Evolutionary conservation across 1,140 invertebrate species (phyloP).

Genomic region (Cheumatopsyche charites): DNA sequence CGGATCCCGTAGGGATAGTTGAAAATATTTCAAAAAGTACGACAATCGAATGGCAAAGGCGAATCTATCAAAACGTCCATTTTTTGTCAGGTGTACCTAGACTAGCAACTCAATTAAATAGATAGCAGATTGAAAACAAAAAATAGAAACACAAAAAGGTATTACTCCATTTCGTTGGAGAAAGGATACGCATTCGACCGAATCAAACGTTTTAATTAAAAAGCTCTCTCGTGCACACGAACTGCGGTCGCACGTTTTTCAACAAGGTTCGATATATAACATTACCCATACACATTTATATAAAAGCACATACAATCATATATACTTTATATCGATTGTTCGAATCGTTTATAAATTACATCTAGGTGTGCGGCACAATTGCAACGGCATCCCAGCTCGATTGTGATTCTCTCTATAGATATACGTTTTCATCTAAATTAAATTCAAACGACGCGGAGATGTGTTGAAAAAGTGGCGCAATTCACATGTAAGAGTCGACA

Average conservation of each 20-base stretch:
- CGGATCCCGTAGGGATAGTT: background rate
- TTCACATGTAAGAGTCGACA: slow-evolving; percentile 5
- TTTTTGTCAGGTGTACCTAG: background rate
- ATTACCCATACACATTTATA: too few relatives aligned
- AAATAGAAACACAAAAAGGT: slow-evolving; percentile 22
- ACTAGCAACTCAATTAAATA: slow-evolving; percentile 19
- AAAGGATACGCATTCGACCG: slow-evolving; percentile 37
- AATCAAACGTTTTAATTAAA: slow-evolving; percentile 41
- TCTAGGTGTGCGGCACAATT: background rate
- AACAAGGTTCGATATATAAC: background rate
- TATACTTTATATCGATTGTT: background rate
- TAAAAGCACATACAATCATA: background rate
- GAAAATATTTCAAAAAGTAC: slow-evolving; percentile 4
- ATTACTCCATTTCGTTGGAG: slow-evolving; percentile 27
- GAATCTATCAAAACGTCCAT: background rate
- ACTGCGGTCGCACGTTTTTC: slow-evolving; percentile 15
- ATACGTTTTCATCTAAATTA: background rate
- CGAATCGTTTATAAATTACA: background rate
- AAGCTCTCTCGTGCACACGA: slow-evolving; percentile 23
- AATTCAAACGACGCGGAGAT: background rate
- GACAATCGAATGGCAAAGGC: background rate
- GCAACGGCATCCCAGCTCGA: background rate
- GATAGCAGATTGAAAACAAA: slow-evolving; percentile 17
- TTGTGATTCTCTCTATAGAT: background rate
- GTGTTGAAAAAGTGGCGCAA: background rate